Base-by-base conservation (phyloP, 2,113 vertebrate genomes). In the Scomber japonicus region DNA sequence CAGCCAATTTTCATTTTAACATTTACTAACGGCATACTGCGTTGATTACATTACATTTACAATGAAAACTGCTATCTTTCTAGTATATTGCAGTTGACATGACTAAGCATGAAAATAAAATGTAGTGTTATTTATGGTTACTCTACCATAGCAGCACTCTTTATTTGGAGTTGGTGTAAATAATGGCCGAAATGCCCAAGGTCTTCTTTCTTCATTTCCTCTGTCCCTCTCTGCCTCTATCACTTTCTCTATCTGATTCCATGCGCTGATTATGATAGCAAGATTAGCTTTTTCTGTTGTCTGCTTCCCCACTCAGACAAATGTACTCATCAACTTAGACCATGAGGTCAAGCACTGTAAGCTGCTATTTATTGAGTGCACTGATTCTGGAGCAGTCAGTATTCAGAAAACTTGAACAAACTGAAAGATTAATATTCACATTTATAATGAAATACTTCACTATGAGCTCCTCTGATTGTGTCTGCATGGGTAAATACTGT, bases 281-380 rank as follows among this genome's bases (percentile, higher is more conserved):
- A 87, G 85, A 92, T 91, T 85, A 88, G 84, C 83, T 86, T 89
- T 82, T 83, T 57, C 79, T 82, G 75, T 85, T 88, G 84, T 91
- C 69, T 80, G 85, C 71, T 45, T 87, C 81, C 75, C 80, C 92
- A 93, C 74, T 86, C 92, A 95, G 94, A 96, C 93, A 95, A 95
- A 95, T 95, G 94, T 86, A 87, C 96, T 94, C 89, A 86, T 93
- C 85, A 94, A 88, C 84, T 73, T 35, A 64, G 81, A 91, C 93
- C 68, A 80, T 5, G 72, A 88, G 96, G 96, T 96, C 96, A 95
- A 66, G 53, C 90, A 93, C 91, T 91, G 88, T 95, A 94, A 96
- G 94, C 94, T 93, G 92, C 95, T 96, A 96, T 97, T 97, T 96
- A 96, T 97, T 96, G 97, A 92, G 82, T 10, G 76, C 94, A 97